phyloP scores from a whole-genome alignment of 1,140 invertebrate species.

The Phortica variegata region DNA sequence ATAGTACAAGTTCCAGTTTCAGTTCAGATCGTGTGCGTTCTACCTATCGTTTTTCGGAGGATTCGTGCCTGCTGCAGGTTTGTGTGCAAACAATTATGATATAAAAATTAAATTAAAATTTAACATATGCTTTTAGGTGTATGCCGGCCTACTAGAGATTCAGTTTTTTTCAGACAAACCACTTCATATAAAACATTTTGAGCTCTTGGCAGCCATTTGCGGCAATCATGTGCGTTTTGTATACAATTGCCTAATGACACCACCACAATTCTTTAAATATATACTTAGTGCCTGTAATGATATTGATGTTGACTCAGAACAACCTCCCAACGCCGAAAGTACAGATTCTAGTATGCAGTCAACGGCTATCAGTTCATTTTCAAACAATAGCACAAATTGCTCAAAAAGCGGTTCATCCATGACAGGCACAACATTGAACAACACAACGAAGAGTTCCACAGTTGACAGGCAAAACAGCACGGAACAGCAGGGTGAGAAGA shows the following conservation, averaged over 20 bases:
- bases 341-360: too few species aligned
- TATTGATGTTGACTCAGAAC: constrained; percentile 14
- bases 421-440: too few species aligned
- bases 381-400: too few species aligned
- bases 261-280: constrained; percentile 29
- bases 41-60: constrained; percentile 35
- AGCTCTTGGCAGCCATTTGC: constrained; percentile 30
- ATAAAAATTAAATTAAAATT: too few species aligned
- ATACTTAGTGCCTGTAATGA: constrained; percentile 26
- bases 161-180: constrained; percentile 29
- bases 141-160: constrained; percentile 39
- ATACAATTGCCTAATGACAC: constrained; percentile 37
- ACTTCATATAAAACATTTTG: constrained; percentile 25
- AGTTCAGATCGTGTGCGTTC: constrained; percentile 37
- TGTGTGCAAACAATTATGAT: too few species aligned
- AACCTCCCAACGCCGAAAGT: too few species aligned
- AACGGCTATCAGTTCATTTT: too few species aligned
- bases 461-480: too few species aligned
- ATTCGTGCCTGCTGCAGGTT: constrained; percentile 45
- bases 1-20: constrained; percentile 30
- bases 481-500: too few species aligned
- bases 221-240: constrained; percentile 43
- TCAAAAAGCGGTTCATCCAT: too few species aligned
- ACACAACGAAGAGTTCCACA: too few species aligned
- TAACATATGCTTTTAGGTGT: constrained; percentile 19